phyloP scores from a whole-genome alignment of 2,797 vertebrate genomes.

The Mionectes olivaceus region DNA sequence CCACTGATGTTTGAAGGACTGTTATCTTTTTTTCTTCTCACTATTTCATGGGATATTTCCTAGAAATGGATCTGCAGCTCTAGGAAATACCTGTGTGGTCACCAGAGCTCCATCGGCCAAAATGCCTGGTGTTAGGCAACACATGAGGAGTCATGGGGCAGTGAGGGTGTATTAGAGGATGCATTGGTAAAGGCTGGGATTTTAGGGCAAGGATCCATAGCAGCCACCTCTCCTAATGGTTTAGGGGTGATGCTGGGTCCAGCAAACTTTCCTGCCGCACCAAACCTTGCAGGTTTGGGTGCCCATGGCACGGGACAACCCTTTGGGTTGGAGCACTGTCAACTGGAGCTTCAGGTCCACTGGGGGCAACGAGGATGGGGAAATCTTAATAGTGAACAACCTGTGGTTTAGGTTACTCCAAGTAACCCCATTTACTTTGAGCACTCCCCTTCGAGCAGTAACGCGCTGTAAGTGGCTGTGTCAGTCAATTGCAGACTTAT shows the following conservation, averaged over 20 bases:
- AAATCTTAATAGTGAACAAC: background rate
- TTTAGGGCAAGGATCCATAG: background rate
- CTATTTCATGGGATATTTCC: background rate
- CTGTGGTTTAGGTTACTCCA: background rate
- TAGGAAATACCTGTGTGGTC: background rate
- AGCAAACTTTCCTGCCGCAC: background rate
- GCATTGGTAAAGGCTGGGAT: background rate
- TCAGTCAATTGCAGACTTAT: conserved; percentile 31
- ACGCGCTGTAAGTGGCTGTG: background rate
- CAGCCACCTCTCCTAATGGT: background rate
- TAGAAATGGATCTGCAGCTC: background rate
- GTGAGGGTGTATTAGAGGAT: background rate
- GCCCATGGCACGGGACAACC: background rate
- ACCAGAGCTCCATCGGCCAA: background rate
- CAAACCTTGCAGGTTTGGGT: background rate
- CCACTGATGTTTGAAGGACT: accelerated
- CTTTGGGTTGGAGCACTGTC: background rate
- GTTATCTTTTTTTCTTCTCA: accelerated
- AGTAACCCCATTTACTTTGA: background rate
- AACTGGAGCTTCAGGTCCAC: background rate
- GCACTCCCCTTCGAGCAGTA: background rate
- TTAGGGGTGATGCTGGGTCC: background rate
- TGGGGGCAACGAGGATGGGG: background rate
- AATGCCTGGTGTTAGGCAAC: background rate
- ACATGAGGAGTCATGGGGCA: accelerated